Evolutionary conservation across 2,888 invertebrate genomes (phyloP).

Genomic region (Plebejus argus): DNA sequence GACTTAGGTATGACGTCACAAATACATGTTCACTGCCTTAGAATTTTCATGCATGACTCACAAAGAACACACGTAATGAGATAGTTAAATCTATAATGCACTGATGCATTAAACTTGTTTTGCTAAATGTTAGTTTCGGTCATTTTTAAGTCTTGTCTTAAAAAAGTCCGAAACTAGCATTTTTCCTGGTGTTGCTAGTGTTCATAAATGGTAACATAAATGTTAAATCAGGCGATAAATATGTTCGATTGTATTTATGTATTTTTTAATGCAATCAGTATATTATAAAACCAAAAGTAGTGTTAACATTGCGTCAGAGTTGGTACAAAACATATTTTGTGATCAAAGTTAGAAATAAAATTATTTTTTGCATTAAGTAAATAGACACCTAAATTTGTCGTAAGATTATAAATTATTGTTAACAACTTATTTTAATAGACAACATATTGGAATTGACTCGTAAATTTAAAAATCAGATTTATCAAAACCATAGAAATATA

Average conservation of each 20-base stretch:
- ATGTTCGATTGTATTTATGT: neutral
- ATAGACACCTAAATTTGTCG: slow-evolving; percentile 30
- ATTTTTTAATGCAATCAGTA: slow-evolving; percentile 8
- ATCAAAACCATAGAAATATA: slow-evolving; percentile 43
- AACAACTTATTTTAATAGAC: slow-evolving; percentile 59
- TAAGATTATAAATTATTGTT: slow-evolving; percentile 47
- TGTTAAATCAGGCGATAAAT: neutral
- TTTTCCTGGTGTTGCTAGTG: too few species aligned
- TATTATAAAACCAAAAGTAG: neutral
- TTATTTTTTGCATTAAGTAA: slow-evolving; percentile 43
- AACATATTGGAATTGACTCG: slow-evolving; percentile 63
- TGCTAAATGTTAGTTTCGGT: too few species aligned
- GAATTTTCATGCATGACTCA: slow-evolving; percentile 47
- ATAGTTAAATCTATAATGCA: slow-evolving; percentile 18
- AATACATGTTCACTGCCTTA: slow-evolving; percentile 54
- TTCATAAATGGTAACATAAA: too few species aligned
- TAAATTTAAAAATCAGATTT: slow-evolving; percentile 59
- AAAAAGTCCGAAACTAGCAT: neutral
- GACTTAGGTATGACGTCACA: slow-evolving; percentile 46
- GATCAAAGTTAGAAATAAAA: slow-evolving; percentile 43
- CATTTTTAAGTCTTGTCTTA: neutral
- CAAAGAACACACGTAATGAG: slow-evolving; percentile 35
- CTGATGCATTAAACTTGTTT: neutral
- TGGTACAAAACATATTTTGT: slow-evolving; percentile 56
- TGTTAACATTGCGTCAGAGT: slow-evolving; percentile 47